A percentile compares a stretch with the other conserved stretches of the same genome.
phyloP scores from a whole-genome alignment of 2,113 vertebrate species.

The Perognathus longimembris region DNA sequence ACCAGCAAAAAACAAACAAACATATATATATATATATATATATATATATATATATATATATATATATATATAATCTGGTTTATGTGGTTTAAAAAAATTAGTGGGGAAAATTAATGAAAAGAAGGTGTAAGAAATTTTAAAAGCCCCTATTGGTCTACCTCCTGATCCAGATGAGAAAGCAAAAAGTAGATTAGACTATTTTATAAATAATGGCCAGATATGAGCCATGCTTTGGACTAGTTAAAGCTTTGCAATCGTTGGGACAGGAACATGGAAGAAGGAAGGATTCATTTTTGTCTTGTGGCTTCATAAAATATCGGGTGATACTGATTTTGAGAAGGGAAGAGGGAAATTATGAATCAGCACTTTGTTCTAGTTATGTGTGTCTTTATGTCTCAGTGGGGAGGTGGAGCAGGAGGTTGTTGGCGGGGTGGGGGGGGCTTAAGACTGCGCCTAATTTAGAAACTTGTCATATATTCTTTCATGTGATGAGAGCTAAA shows the following conservation, averaged over 20 bases:
- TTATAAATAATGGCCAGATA: background rate
- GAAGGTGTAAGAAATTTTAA: background rate
- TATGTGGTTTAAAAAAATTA: background rate
- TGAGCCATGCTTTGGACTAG: background rate
- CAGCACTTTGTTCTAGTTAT: background rate
- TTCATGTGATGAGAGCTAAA: conserved; percentile 38
- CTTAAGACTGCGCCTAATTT: background rate
- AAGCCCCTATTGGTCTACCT: background rate
- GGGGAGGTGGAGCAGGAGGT: background rate
- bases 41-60: too few species aligned
- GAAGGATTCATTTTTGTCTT: background rate
- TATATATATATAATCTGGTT: too few species aligned
- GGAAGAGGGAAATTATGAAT: background rate
- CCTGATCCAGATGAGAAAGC: background rate
- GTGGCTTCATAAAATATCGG: background rate
- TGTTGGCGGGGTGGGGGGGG: background rate
- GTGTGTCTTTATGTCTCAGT: background rate
- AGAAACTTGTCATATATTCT: background rate
- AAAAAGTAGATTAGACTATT: background rate
- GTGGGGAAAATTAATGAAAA: background rate
- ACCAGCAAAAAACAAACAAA: too few species aligned
- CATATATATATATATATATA: too few species aligned
- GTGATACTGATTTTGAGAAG: background rate
- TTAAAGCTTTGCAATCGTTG: background rate
- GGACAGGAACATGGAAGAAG: background rate